Evolutionary conservation across 2,888 invertebrate species (phyloP), one percentile per base, ranked within the genome.

Genomic region (Lamellibrachia satsuma): DNA sequence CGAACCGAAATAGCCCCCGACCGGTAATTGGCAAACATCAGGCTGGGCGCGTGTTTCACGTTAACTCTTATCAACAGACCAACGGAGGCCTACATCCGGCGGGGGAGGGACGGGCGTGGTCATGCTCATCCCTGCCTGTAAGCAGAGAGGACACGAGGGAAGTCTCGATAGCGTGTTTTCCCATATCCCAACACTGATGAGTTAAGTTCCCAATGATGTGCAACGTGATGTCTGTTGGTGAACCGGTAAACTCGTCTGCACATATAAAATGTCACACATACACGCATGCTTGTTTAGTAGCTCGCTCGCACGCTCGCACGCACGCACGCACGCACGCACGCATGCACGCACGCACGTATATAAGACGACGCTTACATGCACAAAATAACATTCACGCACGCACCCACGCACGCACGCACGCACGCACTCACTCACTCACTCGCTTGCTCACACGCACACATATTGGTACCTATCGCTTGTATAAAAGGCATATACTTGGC

Each of bases 11-110:
- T 75, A 75, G 75, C 15, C 75, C 6, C 3, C 75, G n/a, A 75
- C 75, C 22, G 2, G 75, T n/a, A n/a, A 75, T 75, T 75, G n/a
- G 22, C 75, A 75, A 22, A 75, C 75, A n/a, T 75, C 75, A 75
- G n/a, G 75, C 2, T 75, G 75, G 75, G 75, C 6, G 75, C 6
- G 75, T 75, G 75, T 75, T 22, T 75, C 75, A 75, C 75, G 75
- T 75, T 75, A 75, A 75, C 75, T 75, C 75, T 75, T 75, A 75
- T 75, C 75, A 75, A 75, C 75, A 75, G 11, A 75, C 75, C 15
- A 22, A 75, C 75, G 22, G 6, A 15, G 75, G n/a, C 15, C 39
- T 39, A 75, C 75, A 57, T 57, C 57, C 15, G 11, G 75, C 22
- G 75, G 60, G 75, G 75, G 22, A 22, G 15, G 22, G 75, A 22